A percentile compares a stretch with the other conserved stretches of the same genome.
Evolutionary conservation across 2,888 invertebrate species (phyloP).

Genomic region (Macrophya annulata): DNA sequence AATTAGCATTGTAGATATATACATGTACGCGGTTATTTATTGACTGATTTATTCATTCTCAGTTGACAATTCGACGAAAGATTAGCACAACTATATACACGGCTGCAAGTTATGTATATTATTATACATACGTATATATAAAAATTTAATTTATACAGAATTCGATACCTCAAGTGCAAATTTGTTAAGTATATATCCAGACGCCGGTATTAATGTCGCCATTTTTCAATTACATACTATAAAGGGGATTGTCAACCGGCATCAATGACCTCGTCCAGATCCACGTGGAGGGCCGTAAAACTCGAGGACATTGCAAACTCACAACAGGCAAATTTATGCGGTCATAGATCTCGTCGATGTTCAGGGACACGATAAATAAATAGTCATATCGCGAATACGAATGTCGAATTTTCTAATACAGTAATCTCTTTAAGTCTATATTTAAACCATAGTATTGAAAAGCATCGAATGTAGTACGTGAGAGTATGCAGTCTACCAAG

Average conservation of each 20-base stretch:
- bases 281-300: slow-evolving; percentile 31
- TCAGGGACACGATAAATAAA: slow-evolving; percentile 33
- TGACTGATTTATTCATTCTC: not conserved
- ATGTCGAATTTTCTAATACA: not conserved
- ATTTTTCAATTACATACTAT: slow-evolving; percentile 1
- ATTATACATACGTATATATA: not conserved
- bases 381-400: slow-evolving; percentile 39
- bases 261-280: slow-evolving; percentile 32
- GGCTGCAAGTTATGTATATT: not conserved
- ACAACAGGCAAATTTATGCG: slow-evolving; percentile 33
- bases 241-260: slow-evolving; percentile 42
- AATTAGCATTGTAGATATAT: slow-evolving; percentile 37
- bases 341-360: slow-evolving; percentile 37
- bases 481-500: slow-evolving; percentile 1
- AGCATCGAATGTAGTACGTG: not conserved
- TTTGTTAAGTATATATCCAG: not conserved
- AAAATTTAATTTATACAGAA: not conserved
- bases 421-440: slow-evolving; percentile 10
- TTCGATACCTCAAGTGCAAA: not conserved
- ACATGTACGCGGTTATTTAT: not conserved
- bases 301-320: slow-evolving; percentile 6
- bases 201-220: slow-evolving; percentile 7
- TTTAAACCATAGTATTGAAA: not conserved
- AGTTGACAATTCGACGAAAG: not conserved
- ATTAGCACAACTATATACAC: not conserved